Evolutionary conservation across 2,888 invertebrate species (phyloP).

Genomic region (Melinaea marsaeus): DNA sequence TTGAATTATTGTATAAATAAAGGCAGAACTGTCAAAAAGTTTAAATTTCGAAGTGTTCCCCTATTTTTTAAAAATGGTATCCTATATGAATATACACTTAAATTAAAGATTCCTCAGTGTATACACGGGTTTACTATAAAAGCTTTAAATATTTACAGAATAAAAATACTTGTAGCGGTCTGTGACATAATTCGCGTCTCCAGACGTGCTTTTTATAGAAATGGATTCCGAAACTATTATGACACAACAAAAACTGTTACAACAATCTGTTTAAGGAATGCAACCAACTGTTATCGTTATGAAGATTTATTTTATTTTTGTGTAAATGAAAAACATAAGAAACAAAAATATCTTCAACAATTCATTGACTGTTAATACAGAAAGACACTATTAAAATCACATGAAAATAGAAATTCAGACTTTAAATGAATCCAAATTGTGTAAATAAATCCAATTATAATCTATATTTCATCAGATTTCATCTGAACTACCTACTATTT

Average conservation of each 20-base stretch:
- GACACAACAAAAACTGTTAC: conserved; percentile 27
- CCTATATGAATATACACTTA: too few relatives aligned
- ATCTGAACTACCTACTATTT: conserved; percentile 3
- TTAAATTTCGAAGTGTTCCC: too few relatives aligned
- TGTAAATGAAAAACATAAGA: too few relatives aligned
- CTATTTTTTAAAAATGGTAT: too few relatives aligned
- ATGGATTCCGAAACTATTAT: conserved; percentile 30
- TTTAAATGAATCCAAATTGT: too few relatives aligned
- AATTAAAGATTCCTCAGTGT: conserved; percentile 5
- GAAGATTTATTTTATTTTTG: conserved; percentile 2
- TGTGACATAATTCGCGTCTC: conserved; percentile 32
- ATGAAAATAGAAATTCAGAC: too few relatives aligned
- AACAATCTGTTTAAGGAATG: conserved; percentile 15
- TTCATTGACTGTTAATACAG: too few relatives aligned
- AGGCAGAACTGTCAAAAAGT: too few relatives aligned
- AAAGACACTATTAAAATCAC: too few relatives aligned
- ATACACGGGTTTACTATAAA: conserved; percentile 14
- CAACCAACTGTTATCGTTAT: conserved; percentile 18
- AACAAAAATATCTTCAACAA: too few relatives aligned
- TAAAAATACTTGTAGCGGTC: conserved; percentile 27
- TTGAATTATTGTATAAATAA: too few relatives aligned
- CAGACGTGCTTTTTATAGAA: conserved; percentile 33
- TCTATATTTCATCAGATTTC: neutral
- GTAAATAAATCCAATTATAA: too few relatives aligned
- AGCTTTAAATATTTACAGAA: conserved; percentile 27